Conservation (phyloP, 2,113 vertebrate genomes). For the Noctilio leporinus region DNA sequence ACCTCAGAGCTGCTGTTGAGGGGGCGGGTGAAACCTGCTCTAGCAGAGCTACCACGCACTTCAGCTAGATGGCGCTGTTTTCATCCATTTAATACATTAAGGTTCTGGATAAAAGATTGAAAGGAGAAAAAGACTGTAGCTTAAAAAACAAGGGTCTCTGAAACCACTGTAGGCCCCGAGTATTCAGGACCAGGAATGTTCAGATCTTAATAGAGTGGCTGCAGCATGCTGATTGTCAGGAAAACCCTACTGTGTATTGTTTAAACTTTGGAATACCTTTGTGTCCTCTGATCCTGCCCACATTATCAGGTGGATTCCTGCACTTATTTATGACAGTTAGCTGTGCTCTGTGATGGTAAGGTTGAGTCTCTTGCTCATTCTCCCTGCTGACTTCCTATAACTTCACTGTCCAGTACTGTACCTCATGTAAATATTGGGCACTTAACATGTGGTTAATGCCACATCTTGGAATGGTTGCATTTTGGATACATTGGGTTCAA, state of each 20-base stretch:
- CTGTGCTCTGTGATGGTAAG: background rate
- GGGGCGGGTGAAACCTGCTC: too few relatives aligned
- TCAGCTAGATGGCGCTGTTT: background rate
- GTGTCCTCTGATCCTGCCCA: background rate
- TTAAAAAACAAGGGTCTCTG: background rate
- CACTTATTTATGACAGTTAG: background rate
- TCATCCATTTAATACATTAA: background rate
- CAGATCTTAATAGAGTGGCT: background rate
- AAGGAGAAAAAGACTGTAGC: background rate
- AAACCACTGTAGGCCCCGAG: background rate
- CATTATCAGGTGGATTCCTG: background rate
- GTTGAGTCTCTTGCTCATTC: background rate
- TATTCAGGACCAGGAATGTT: background rate
- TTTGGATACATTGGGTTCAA: background rate
- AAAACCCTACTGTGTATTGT: too few relatives aligned
- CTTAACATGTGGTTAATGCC: background rate
- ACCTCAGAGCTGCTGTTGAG: accelerated
- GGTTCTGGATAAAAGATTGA: background rate
- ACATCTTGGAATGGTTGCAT: background rate
- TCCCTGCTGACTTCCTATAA: background rate
- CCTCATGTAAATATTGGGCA: too few relatives aligned
- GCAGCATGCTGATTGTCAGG: background rate
- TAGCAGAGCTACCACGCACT: background rate
- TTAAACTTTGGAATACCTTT: background rate
- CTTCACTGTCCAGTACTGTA: background rate